These are phyloP conservation scores for Lasioglossum villosulum DNA, from an alignment of 2,888 invertebrate genomes.

Conservation along the genomic window DNA sequence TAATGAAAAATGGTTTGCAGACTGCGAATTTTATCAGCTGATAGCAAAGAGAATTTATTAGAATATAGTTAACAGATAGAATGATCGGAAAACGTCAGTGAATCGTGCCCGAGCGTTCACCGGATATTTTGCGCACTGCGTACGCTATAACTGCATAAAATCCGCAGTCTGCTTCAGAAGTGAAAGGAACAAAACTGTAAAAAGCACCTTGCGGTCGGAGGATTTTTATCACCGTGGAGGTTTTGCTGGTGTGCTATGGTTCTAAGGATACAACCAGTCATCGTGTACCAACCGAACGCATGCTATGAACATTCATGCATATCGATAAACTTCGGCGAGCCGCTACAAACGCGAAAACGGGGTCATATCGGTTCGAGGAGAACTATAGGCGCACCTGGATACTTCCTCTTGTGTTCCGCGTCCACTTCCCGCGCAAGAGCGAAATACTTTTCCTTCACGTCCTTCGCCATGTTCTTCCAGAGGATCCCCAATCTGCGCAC, in stretches of 20 bases:
- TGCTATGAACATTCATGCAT: slow-evolving; percentile 39
- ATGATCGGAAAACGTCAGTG: background rate
- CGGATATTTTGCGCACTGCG: background rate
- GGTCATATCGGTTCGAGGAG: slow-evolving; percentile 52
- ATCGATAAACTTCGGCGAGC: slow-evolving; percentile 55
- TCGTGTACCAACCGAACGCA: slow-evolving; percentile 24
- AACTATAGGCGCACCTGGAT: slow-evolving; percentile 85
- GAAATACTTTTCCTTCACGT: slow-evolving; percentile 86
- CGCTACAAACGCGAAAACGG: slow-evolving; percentile 42
- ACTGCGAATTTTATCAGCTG: background rate
- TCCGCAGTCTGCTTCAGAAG: background rate
- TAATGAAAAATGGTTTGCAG: background rate
- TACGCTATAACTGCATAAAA: background rate
- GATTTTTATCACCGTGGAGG: background rate
- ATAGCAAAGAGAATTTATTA: background rate
- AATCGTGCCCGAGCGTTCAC: background rate
- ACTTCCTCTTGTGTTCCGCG: slow-evolving; percentile 87
- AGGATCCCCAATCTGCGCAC: slow-evolving; percentile 85
- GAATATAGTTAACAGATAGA: background rate
- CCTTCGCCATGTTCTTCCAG: slow-evolving; percentile 86
- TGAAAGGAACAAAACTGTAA: background rate
- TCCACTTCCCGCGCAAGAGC: slow-evolving; percentile 86
- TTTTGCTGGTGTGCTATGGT: background rate
- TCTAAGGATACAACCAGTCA: slow-evolving; percentile 27
- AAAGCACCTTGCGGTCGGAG: background rate